Evolutionary conservation across 1,140 invertebrate species (phyloP).

Genomic region (Drosophila ironensis): DNA sequence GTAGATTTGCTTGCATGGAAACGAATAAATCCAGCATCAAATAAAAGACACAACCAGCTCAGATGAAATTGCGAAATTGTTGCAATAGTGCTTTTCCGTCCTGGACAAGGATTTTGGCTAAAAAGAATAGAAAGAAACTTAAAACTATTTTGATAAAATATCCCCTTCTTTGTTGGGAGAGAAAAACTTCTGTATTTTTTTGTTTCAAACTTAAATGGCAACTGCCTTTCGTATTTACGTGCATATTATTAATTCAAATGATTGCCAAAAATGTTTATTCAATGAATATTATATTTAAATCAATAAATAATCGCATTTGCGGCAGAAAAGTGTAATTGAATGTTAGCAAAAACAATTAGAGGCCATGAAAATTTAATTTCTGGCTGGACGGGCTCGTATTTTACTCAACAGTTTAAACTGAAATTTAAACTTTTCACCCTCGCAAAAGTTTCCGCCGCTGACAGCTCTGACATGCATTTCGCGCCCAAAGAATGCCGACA

Average conservation of each 20-base stretch:
- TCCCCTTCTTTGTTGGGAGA: background rate
- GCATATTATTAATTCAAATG: background rate
- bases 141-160: slow-evolving; percentile 4
- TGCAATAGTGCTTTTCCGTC: background rate
- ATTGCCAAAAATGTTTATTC: background rate
- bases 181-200: background rate
- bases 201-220: background rate
- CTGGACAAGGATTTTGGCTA: background rate
- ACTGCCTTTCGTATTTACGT: background rate
- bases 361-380: slow-evolving; percentile 30
- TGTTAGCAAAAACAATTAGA: slow-evolving; percentile 22
- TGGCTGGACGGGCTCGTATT: slow-evolving; percentile 6
- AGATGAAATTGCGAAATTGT: slow-evolving; percentile 19
- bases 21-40: background rate
- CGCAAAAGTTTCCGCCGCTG: slow-evolving; percentile 13
- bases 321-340: background rate
- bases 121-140: background rate
- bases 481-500: slow-evolving; percentile 34
- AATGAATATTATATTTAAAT: background rate
- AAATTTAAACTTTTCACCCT: slow-evolving; percentile 4
- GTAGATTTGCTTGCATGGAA: background rate
- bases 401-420: slow-evolving; percentile 18
- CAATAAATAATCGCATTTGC: background rate
- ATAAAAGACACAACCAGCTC: background rate
- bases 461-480: slow-evolving; percentile 33